phyloP scores from a whole-genome alignment of 2,888 invertebrate genomes.

The Octonoba sinensis region DNA sequence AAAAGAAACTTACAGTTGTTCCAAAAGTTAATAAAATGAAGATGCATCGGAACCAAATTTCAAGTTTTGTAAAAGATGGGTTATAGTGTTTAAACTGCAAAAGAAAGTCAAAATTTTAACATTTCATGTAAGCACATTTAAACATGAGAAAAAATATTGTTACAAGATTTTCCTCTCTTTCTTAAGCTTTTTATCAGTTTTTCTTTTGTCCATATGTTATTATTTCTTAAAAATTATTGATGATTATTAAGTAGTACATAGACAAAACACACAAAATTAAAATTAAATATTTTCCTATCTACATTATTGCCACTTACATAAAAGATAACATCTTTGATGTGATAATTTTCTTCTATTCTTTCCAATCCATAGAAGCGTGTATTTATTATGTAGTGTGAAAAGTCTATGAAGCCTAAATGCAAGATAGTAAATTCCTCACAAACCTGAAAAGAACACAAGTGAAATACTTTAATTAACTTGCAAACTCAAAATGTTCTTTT shows the following conservation, averaged over 20 bases:
- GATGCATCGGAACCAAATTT: conserved; percentile 96
- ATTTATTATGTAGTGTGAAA: conserved; percentile 87
- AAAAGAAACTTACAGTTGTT: conserved; percentile 80
- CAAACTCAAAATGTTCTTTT: no score
- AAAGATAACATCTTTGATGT: conserved; percentile 77
- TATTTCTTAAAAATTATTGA: no score
- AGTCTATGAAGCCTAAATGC: conserved; percentile 90
- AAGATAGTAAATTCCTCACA: conserved; percentile 91
- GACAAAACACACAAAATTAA: neutral
- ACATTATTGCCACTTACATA: conserved; percentile 64
- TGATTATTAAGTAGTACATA: neutral
- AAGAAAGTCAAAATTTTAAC: conserved; percentile 53
- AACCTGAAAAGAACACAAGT: conserved; percentile 73
- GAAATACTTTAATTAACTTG: neutral
- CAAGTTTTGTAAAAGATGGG: conserved; percentile 94
- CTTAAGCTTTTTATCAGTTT: no score
- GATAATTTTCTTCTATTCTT: conserved; percentile 81
- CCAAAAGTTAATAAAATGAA: conserved; percentile 89
- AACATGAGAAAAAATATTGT: neutral
- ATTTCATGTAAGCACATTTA: neutral
- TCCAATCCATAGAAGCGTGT: conserved; percentile 87
- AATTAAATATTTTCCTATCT: conserved; percentile 5
- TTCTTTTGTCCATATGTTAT: no score
- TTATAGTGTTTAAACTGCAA: conserved; percentile 96
- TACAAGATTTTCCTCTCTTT: no score